A percentile compares a stretch with the other conserved stretches of the same genome.
phyloP scores from a whole-genome alignment of 2,888 invertebrate species.

The Marronus borbonicus region DNA sequence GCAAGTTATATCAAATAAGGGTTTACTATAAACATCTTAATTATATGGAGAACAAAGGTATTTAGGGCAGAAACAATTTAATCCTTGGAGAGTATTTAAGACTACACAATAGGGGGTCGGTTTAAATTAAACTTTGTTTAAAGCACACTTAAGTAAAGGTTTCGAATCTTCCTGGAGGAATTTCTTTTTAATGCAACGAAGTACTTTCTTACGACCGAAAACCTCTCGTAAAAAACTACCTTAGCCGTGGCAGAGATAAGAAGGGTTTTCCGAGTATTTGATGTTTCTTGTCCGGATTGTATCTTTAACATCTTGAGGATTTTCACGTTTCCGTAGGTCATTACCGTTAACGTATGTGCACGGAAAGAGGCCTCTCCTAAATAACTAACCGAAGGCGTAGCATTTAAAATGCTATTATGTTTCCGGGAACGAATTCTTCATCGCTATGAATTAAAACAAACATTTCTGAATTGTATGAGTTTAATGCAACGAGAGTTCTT shows the following conservation, averaged over 20 bases:
- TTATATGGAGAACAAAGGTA: too few species aligned
- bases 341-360: neutral
- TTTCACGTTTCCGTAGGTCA: constrained; percentile 11
- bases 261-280: constrained; percentile 17
- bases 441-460: neutral
- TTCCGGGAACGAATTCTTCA: neutral
- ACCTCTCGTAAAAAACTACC: neutral
- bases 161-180: neutral
- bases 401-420: constrained; percentile 30
- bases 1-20: too few species aligned
- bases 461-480: neutral
- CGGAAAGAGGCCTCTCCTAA: neutral
- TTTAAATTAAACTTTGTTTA: too few species aligned
- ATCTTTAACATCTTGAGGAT: constrained; percentile 17
- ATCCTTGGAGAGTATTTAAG: too few species aligned
- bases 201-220: neutral
- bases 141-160: neutral
- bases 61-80: too few species aligned
- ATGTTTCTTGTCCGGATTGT: constrained; percentile 27
- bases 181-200: neutral
- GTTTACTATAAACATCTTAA: too few species aligned
- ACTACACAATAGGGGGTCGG: too few species aligned
- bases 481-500: neutral
- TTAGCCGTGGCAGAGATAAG: neutral
- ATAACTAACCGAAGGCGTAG: neutral